phyloP scores from a whole-genome alignment of 2,888 invertebrate genomes.

The Achlya flavicornis region DNA sequence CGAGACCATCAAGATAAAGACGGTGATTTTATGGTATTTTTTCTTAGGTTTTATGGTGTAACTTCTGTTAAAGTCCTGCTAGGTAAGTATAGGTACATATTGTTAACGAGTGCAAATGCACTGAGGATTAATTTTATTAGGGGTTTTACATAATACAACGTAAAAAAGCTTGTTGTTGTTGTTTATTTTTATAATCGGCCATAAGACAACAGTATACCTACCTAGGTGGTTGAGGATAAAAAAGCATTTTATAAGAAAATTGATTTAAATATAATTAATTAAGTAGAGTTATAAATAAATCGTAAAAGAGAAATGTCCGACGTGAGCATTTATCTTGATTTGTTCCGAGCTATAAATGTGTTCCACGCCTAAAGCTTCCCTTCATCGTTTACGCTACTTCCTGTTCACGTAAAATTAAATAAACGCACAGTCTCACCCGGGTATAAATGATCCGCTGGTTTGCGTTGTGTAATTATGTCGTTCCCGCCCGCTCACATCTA shows the following conservation, averaged over 20 bases:
- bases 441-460: constrained; percentile 85
- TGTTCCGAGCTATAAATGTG: background rate
- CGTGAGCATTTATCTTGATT: constrained; percentile 12
- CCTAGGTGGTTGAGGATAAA: no score
- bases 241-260: background rate
- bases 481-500: constrained; percentile 84
- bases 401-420: background rate
- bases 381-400: background rate
- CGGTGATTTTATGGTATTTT: no score
- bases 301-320: background rate
- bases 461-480: constrained; percentile 84
- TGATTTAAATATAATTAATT: no score
- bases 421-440: constrained; percentile 81
- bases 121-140: no score
- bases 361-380: background rate
- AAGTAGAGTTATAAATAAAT: background rate
- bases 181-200: no score
- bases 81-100: no score
- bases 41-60: background rate
- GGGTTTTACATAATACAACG: no score
- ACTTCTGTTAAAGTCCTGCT: no score
- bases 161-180: no score
- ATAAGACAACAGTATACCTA: no score
- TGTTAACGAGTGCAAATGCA: no score
- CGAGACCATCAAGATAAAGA: background rate